Evolutionary conservation across 2,797 vertebrate genomes (phyloP).

Genomic region (Sebastes taczanowskii): DNA sequence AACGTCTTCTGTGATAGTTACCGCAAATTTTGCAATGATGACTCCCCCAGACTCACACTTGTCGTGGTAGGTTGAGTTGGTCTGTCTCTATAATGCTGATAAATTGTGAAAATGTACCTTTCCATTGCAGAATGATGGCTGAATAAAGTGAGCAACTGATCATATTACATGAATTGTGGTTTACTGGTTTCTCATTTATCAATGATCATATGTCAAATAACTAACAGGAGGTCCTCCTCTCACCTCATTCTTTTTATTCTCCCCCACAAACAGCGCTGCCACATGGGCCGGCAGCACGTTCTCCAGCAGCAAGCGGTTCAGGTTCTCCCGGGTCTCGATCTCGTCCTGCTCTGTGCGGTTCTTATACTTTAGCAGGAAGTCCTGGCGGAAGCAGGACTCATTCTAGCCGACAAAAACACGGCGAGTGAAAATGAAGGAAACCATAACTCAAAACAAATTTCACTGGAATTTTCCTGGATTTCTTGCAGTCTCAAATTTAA

Average conservation of each 20-base stretch:
- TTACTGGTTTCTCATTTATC: neutral
- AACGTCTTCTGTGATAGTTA: neutral
- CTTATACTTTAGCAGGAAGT: conserved; percentile 95
- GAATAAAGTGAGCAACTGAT: neutral
- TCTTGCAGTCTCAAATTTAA: neutral
- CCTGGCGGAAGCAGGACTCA: conserved; percentile 92
- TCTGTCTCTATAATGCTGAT: neutral
- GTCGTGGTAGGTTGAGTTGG: neutral
- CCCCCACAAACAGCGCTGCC: conserved; percentile 93
- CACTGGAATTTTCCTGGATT: neutral
- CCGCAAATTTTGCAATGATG: neutral
- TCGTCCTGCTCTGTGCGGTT: conserved; percentile 96
- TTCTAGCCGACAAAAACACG: conserved; percentile 78
- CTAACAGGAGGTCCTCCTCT: neutral
- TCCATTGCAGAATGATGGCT: neutral
- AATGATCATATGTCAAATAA: neutral
- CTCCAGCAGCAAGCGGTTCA: conserved; percentile 95
- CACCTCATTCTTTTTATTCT: conserved; percentile 96
- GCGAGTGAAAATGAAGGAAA: neutral
- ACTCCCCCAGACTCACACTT: neutral
- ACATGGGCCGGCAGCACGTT: conserved; percentile 97
- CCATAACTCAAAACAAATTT: neutral
- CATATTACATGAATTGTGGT: neutral
- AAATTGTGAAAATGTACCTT: neutral
- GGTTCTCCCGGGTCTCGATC: conserved; percentile 96